Percentiles rank a stretch among this genome's conserved stretches.
Evolutionary conservation across 2,888 invertebrate genomes (phyloP).

Genomic region (Rhingia rostrata): DNA sequence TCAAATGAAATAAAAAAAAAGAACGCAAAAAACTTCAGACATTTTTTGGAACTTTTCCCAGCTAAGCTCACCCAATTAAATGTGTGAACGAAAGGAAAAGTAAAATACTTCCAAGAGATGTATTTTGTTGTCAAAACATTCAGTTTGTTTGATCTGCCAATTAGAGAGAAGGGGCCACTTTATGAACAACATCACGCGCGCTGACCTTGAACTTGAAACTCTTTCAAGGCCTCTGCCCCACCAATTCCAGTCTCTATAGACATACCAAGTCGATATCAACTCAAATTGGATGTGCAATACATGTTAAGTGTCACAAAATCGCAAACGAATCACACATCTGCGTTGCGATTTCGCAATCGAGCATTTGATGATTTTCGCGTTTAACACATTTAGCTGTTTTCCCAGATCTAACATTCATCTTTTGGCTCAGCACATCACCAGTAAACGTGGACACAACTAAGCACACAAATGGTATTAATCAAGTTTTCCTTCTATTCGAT

Average conservation of each 20-base stretch:
- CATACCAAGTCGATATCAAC: neutral
- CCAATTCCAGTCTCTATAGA: neutral
- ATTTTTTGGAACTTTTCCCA: conserved; percentile 2
- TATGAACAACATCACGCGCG: neutral
- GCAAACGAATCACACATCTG: conserved; percentile 23
- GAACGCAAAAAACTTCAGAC: neutral
- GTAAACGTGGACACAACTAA: neutral
- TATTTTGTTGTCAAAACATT: neutral
- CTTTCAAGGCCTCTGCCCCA: conserved; percentile 6
- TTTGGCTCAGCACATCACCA: conserved; percentile 1
- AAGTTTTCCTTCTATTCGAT: conserved; percentile 59
- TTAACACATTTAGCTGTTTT: neutral
- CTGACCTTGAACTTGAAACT: conserved; percentile 65
- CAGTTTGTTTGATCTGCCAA: conserved; percentile 34
- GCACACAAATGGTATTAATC: conserved; percentile 15
- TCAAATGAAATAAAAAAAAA: neutral
- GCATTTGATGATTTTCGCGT: conserved; percentile 11
- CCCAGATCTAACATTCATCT: conserved; percentile 16
- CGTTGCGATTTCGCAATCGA: conserved; percentile 11
- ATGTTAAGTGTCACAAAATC: conserved; percentile 22
- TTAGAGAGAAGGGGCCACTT: conserved; percentile 33
- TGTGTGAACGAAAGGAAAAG: conserved; percentile 24
- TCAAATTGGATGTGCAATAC: conserved; percentile 32
- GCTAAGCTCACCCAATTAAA: conserved; percentile 1
- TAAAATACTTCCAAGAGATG: neutral